A percentile compares a stretch with the other conserved stretches of the same genome.
Evolutionary conservation across 2,888 invertebrate species (phyloP).

Genomic region (Hybos culiciformis): DNA sequence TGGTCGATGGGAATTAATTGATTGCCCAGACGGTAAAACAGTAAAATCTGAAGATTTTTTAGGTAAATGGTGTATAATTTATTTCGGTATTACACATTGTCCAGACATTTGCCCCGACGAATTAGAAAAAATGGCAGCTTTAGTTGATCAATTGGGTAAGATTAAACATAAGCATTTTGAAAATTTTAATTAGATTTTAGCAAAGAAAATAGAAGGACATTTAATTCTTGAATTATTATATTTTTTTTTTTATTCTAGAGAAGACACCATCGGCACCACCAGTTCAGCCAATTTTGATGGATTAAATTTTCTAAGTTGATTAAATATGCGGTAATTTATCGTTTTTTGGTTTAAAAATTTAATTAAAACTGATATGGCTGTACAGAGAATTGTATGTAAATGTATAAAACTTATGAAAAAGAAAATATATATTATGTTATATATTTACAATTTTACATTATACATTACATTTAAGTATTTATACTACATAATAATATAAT

Average conservation of each 20-base stretch:
- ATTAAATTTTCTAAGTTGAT: too few relatives aligned
- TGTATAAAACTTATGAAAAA: too few relatives aligned
- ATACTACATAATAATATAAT: too few relatives aligned
- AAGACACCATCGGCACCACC: conserved; percentile 39
- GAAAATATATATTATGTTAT: too few relatives aligned
- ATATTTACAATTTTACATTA: too few relatives aligned
- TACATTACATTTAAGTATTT: too few relatives aligned
- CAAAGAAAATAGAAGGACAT: too few relatives aligned
- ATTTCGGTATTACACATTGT: conserved; percentile 99
- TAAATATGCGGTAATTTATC: too few relatives aligned
- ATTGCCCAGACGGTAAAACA: conserved; percentile 50
- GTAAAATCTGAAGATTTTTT: conserved; percentile 73
- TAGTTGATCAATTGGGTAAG: conserved; percentile 64
- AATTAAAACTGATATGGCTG: too few relatives aligned
- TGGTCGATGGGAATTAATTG: conserved; percentile 76
- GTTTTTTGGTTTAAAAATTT: too few relatives aligned
- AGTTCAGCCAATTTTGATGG: conserved; percentile 82
- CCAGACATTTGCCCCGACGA: conserved; percentile 99
- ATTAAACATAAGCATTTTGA: conserved; percentile 1
- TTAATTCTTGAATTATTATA: too few relatives aligned
- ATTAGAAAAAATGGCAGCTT: conserved; percentile 84
- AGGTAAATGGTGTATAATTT: conserved; percentile 90
- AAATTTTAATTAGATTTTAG: neutral
- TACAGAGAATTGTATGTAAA: too few relatives aligned
- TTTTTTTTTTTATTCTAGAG: conserved; percentile 34